Conservation (phyloP, 2,888 invertebrate species). For the Margaritifera margaritifera region DNA sequence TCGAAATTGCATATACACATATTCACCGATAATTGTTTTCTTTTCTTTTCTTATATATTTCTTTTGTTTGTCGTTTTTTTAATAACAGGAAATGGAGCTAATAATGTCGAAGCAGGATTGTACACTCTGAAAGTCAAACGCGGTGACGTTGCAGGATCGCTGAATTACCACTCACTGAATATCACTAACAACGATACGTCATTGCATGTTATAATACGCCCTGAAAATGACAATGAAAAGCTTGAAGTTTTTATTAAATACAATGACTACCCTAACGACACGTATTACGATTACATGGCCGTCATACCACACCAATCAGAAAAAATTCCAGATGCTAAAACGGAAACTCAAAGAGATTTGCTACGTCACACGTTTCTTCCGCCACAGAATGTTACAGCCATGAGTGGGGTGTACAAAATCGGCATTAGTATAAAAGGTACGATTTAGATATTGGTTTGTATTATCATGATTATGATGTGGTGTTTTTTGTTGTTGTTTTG, state of each 20-base stretch:
- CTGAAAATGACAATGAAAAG: slow-evolving; percentile 32
- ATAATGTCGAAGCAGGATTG: slow-evolving; percentile 4
- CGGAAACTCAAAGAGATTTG: slow-evolving; percentile 43
- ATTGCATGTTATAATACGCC: slow-evolving; percentile 59
- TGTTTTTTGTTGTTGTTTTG: too few species aligned
- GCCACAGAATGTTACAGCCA: slow-evolving; percentile 52
- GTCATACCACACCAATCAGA: slow-evolving; percentile 52
- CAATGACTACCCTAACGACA: slow-evolving; percentile 64
- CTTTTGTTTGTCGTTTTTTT: not conserved
- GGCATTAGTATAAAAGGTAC: slow-evolving; percentile 64
- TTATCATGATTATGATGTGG: too few species aligned
- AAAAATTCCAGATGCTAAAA: slow-evolving; percentile 23
- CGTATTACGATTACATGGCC: slow-evolving; percentile 59
- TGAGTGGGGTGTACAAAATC: slow-evolving; percentile 68
- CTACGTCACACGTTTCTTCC: slow-evolving; percentile 62
- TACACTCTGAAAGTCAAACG: slow-evolving; percentile 20
- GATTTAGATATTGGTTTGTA: slow-evolving; percentile 3
- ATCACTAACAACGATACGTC: slow-evolving; percentile 61
- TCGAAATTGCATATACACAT: too few species aligned
- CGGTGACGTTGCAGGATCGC: slow-evolving; percentile 24
- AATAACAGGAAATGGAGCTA: too few species aligned
- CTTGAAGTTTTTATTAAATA: slow-evolving; percentile 52
- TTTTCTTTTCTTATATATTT: not conserved
- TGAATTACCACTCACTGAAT: slow-evolving; percentile 59
- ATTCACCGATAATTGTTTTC: too few species aligned